A percentile compares a stretch with the other conserved stretches of the same genome.
phyloP scores from a whole-genome alignment of 2,113 vertebrate genomes.

The Benitochromis conjunctus region DNA sequence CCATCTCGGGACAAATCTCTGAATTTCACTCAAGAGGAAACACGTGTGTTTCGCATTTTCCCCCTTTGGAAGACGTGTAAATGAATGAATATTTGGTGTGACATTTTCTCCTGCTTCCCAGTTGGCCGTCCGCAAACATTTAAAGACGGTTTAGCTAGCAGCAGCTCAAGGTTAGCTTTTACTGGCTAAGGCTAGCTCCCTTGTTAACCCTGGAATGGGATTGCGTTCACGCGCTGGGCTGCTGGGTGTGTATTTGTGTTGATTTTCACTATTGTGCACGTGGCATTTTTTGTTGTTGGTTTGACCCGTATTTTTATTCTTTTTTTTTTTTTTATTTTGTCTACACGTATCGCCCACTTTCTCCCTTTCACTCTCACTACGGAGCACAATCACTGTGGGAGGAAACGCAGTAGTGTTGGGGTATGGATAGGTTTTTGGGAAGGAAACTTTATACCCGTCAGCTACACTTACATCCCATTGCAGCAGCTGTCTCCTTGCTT shows the following conservation, averaged over 20 bases:
- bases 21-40: background rate
- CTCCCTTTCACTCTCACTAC: background rate
- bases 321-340: background rate
- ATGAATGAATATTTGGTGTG: background rate
- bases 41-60: background rate
- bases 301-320: background rate
- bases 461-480: conserved; percentile 55
- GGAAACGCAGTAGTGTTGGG: conserved; percentile 17
- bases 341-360: background rate
- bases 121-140: background rate
- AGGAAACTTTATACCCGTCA: conserved; percentile 58
- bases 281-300: conserved; percentile 15
- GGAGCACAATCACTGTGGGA: background rate
- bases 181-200: conserved; percentile 33
- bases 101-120: background rate
- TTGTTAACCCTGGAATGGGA: conserved; percentile 15
- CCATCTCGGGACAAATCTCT: background rate
- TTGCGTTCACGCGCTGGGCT: conserved; percentile 53
- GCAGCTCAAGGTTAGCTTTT: conserved; percentile 40
- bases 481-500: conserved; percentile 60
- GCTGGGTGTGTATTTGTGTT: conserved; percentile 23
- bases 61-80: background rate
- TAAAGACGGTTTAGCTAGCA: conserved; percentile 13
- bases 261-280: conserved; percentile 50
- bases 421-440: conserved; percentile 7